Evolutionary conservation across 2,113 vertebrate genomes (phyloP).

Genomic region (Cyphomyrus discorhynchus): DNA sequence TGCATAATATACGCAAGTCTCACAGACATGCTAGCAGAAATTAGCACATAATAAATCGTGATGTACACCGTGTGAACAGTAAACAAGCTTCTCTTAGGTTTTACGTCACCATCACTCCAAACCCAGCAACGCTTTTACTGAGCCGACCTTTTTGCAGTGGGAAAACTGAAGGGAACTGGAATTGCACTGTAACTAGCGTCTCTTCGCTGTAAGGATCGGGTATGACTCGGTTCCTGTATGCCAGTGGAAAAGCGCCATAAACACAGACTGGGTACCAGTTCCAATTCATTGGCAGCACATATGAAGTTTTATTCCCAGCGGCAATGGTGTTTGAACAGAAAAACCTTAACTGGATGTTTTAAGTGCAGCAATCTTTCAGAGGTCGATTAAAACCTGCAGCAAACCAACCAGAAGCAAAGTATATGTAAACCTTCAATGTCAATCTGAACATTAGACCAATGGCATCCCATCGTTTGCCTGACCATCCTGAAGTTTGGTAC

Average conservation of each 20-base stretch:
- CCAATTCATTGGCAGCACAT: neutral
- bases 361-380: neutral
- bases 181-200: neutral
- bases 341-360: neutral
- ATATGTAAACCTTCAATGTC: neutral
- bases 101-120: neutral
- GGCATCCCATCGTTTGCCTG: neutral
- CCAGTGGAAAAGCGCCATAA: neutral
- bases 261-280: neutral
- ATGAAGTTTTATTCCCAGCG: neutral
- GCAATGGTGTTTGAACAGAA: neutral
- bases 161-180: neutral
- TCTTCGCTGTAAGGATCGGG: neutral
- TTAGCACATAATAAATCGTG: neutral
- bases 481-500: neutral
- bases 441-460: neutral
- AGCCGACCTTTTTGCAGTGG: neutral
- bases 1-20: neutral
- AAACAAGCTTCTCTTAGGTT: neutral
- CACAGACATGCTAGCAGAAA: neutral
- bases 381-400: neutral
- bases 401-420: neutral
- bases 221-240: neutral
- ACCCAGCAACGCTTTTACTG: neutral
- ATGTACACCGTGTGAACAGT: neutral